A percentile compares a stretch with the other conserved stretches of the same genome.
Evolutionary conservation across 1,140 invertebrate genomes (phyloP).

Genomic region (Magallana gigas): DNA sequence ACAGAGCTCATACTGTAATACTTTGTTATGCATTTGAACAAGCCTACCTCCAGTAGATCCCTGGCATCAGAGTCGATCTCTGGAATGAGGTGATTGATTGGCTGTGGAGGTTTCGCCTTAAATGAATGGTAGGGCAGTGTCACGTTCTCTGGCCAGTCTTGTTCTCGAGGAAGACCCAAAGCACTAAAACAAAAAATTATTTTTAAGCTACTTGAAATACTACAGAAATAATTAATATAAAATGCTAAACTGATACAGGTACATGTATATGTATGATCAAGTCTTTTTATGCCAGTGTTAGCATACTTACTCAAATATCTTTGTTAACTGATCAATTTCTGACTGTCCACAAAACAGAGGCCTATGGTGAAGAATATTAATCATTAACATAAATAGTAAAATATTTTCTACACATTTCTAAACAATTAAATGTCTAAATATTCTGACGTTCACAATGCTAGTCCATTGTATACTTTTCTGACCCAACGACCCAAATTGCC

Average conservation of each 20-base stretch:
- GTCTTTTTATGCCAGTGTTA: too few species aligned
- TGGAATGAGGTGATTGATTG: conserved; percentile 86
- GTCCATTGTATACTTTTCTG: too few species aligned
- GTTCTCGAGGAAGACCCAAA: conserved; percentile 75
- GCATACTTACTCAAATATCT: conserved; percentile 83
- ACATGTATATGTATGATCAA: neutral
- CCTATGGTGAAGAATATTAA: conserved; percentile 74
- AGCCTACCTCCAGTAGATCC: conserved; percentile 89
- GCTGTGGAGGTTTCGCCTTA: conserved; percentile 64
- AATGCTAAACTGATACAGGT: neutral
- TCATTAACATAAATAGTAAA: neutral
- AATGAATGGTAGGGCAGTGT: conserved; percentile 93
- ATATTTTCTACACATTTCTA: too few species aligned
- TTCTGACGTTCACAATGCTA: too few species aligned
- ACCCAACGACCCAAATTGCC: too few species aligned
- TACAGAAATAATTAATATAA: neutral
- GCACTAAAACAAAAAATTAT: conserved; percentile 66
- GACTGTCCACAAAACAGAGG: conserved; percentile 79
- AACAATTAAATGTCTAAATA: too few species aligned
- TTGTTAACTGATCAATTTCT: conserved; percentile 79
- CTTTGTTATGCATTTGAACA: neutral
- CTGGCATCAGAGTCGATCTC: conserved; percentile 94
- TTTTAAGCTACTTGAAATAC: neutral
- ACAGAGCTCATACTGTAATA: too few species aligned
- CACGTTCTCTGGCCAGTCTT: conserved; percentile 81